Conservation (phyloP, 2,797 vertebrate species). For the Lepus townsendii region DNA sequence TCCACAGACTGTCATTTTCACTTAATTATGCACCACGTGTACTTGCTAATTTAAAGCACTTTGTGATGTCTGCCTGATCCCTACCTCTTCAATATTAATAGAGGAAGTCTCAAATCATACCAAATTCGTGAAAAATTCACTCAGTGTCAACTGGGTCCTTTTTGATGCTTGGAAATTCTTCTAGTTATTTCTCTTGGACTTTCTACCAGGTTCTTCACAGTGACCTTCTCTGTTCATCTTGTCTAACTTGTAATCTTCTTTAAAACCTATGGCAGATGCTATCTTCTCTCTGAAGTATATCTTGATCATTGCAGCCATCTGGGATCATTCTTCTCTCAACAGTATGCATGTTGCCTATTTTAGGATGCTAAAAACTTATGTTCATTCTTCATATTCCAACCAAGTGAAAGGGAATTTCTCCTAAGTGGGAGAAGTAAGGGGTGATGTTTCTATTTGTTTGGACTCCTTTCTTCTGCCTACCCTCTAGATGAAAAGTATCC, state of each 20-base stretch:
- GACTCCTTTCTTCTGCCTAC: background rate
- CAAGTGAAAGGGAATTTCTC: background rate
- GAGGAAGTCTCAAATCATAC: slow-evolving; percentile 6
- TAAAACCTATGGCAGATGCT: background rate
- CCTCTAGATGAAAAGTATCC: background rate
- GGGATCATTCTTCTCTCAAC: slow-evolving; percentile 54
- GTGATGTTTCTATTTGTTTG: background rate
- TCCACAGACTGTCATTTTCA: background rate
- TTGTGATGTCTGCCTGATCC: background rate
- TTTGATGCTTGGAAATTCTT: slow-evolving; percentile 23
- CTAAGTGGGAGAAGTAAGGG: background rate
- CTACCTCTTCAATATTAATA: slow-evolving; percentile 34
- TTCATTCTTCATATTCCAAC: background rate
- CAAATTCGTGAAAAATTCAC: slow-evolving; percentile 62
- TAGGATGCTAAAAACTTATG: slow-evolving; percentile 39
- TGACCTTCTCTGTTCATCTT: background rate
- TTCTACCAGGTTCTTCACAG: background rate
- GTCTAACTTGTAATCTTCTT: background rate
- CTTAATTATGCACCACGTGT: background rate
- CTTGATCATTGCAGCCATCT: slow-evolving; percentile 39
- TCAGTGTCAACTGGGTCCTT: background rate
- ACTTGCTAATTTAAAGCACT: background rate
- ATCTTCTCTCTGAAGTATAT: slow-evolving; percentile 42
- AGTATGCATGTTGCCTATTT: background rate
- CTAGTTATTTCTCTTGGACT: background rate